Evolutionary conservation across 2,888 invertebrate genomes (phyloP), one percentile per base, ranked within the genome.

Genomic region (Globia sparganii): DNA sequence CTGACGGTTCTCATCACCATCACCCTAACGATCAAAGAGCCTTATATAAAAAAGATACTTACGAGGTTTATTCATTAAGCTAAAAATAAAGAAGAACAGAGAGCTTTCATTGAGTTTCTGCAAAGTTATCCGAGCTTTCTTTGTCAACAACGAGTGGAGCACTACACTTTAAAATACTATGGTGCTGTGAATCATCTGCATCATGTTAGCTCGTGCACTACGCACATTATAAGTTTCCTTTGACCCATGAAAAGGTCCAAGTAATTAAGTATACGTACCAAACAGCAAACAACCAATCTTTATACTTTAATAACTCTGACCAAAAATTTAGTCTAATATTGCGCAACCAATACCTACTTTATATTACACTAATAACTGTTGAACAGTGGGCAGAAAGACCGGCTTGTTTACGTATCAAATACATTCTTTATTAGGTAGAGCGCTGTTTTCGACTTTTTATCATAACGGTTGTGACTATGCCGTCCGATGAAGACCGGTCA

Each of bases 1-100:
- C 25, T 53, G 53, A 1, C 78, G 70, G 3, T 82, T 86, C 21
- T 72, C 86, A 4, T 85, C 89, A 6, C 84, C 87, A 46, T 90
- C 86, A 4, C 79, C 90, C 83, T 83, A 28, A 1, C n/a, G 67
- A 13, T 37, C 40, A 61, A 31, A 53, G 15, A 67, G 31, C 28
- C 4, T 49, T 34, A 18, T 31, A 21, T 66, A 56, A n/a, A n/a
- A 56, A 49, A 21, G 21, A 49, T 49, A 56, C 11, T n/a, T 56
- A 56, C 4, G n/a, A 56, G 53, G n/a, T n/a, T 56, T n/a, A 53
- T 53, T 13, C 11, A 34, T 25, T 21, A 61, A 34, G 34, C 4
- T 25, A 31, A 25, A 34, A 25, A 34, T 5, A 11, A 34, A n/a
- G 34, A 31, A 21, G 15, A 31, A 25, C 25, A 67, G 4, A 65